Base-by-base conservation (phyloP, 2,797 vertebrate genomes). In the Phylloscopus collybita region DNA sequence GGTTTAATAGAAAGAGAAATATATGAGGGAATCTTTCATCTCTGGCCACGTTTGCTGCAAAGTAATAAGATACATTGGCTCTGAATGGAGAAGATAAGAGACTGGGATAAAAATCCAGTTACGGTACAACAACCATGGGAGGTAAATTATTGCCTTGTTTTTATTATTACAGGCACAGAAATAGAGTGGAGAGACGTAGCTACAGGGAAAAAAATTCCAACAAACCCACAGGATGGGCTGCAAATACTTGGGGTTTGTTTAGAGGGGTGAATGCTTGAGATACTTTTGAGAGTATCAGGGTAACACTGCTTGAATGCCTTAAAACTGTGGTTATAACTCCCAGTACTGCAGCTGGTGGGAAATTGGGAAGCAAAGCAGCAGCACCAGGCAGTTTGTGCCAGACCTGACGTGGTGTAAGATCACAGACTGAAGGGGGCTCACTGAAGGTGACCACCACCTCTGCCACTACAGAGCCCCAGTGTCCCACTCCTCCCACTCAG, bases 1-100 rank as follows among this genome's bases (percentile, higher is more conserved):
- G 93, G 95, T 96, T 96, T 97, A 96, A 97, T 96, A 91, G 66
- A 54, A 88, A 89, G 65, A 95, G 85, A 94, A 97, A 97, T 97
- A 95, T 85, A 93, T 75, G 96, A 96, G 95, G 96, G 96, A 96
- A 97, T 97, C 92, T 96, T 96, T 97, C 95, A 97, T 97, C 95
- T 97, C 94, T 96, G 95, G 91, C 96, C 95, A 47, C 71, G 95
- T 96, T 97, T 97, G 91, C 94, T 96, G 95, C 93, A 97, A 95
- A 97, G 93, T 91, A 96, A 97, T 96, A 95, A 95, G 87, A 94
- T 94, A 86, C n/a, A 60, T 80, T 95, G 94, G 83, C 90, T 97
- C 97, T 96, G 95, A 97, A 88, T 75, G 93, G 76, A 95, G 91
- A 81, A 96, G 96, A 97, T 97, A 97, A 97, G 96, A 94, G 85